Evolutionary conservation across 2,888 invertebrate species (phyloP).

Genomic region (Lasioglossum villosulum): DNA sequence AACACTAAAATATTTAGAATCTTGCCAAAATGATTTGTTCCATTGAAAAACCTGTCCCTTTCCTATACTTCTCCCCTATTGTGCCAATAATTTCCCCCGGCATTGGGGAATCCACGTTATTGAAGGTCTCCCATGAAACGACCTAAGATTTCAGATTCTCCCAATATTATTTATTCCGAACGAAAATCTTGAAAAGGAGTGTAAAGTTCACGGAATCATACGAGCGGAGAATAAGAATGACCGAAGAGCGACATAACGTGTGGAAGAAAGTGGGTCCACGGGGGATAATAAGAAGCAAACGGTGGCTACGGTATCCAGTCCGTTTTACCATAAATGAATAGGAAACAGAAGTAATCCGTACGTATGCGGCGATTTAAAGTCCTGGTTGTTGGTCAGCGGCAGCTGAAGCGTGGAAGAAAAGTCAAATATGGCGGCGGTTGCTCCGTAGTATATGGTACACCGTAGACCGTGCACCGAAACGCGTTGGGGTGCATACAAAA

Average conservation of each 20-base stretch:
- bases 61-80: not conserved
- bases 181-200: not conserved
- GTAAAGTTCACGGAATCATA: not conserved
- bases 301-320: not conserved
- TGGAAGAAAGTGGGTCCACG: no score
- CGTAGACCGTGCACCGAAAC: slow-evolving; percentile 64
- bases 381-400: slow-evolving; percentile 28
- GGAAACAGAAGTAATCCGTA: slow-evolving; percentile 35
- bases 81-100: not conserved
- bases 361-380: slow-evolving; percentile 55
- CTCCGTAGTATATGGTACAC: slow-evolving; percentile 17
- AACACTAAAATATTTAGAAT: no score
- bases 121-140: not conserved
- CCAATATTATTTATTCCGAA: not conserved
- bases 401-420: slow-evolving; percentile 30
- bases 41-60: not conserved
- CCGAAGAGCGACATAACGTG: not conserved
- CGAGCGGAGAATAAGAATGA: not conserved
- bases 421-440: slow-evolving; percentile 59
- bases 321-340: slow-evolving; percentile 42
- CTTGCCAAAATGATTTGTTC: no score
- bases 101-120: not conserved
- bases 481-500: slow-evolving; percentile 78
- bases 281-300: not conserved
- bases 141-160: not conserved